Evolutionary conservation across 2,888 invertebrate species (phyloP), one percentile per base, ranked within the genome.

Genomic region (Muschampia staudingeri): DNA sequence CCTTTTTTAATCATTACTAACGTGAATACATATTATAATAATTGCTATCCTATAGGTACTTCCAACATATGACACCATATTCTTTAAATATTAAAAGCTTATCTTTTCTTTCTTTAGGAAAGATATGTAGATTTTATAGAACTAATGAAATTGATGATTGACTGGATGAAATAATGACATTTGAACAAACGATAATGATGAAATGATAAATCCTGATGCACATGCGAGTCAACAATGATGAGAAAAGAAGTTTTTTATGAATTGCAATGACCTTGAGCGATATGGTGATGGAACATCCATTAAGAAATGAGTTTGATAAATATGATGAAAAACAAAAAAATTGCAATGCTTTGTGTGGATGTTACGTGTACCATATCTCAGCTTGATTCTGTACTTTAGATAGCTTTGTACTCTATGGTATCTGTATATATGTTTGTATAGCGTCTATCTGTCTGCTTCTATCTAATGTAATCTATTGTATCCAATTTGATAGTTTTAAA

Each of bases 311-410:
- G n/a, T 56, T 56, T 19, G 19, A 19, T n/a, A n/a, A 56, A 56
- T 19, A 56, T 56, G 56, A 19, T 42, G 42, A 16, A 48, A 19
- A 56, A 7, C 7, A 2, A 56, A 2, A 56, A 56, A 19, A 19
- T 2, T 56, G 19, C 19, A 56, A 42, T 12, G 56, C 16, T n/a
- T 48, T 16, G 56, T 19, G 19, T 56, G 56, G 56, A 56, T 56
- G 56, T 56, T 56, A 56, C 56, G 56, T 19, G 56, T 19, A 56
- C 56, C 56, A 56, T 19, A 56, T 19, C 56, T 56, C 19, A 19
- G 56, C 56, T 42, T 56, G 56, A 56, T 56, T 56, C 56, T 56
- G 56, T 56, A 56, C 56, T 56, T 56, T 52, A 6, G 7, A n/a
- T 52, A 52, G 52, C 52, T 52, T 52, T 52, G 6, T 52, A n/a